These are phyloP conservation scores for Drosophila flavopinicola DNA, from an alignment of 2,888 invertebrate genomes.

Conservation along the genomic window DNA sequence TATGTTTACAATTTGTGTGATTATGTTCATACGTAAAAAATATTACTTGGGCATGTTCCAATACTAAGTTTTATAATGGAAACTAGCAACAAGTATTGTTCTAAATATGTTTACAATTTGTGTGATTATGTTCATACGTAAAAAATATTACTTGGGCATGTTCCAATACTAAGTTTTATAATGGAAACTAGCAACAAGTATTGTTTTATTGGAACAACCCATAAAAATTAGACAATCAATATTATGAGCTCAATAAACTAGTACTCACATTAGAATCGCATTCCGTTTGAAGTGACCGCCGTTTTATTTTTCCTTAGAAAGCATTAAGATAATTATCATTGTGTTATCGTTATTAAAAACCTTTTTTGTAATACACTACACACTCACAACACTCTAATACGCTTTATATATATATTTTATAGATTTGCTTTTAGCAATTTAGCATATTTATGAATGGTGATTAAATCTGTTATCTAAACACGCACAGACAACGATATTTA, in stretches of 20 bases:
- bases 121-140: too few relatives aligned
- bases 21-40: constrained; percentile 7
- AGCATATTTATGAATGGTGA: constrained; percentile 5
- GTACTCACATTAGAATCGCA: constrained; percentile 57
- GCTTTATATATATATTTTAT: constrained; percentile 1
- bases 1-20: constrained; percentile 3
- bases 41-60: constrained; percentile 5
- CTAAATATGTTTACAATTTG: too few relatives aligned
- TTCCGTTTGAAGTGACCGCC: constrained; percentile 22
- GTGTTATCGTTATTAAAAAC: constrained; percentile 6
- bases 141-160: too few relatives aligned
- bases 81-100: too few relatives aligned
- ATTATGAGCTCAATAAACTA: not conserved
- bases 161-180: too few relatives aligned
- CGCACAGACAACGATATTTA: constrained; percentile 14
- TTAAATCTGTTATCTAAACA: constrained; percentile 20
- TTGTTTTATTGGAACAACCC: constrained; percentile 6
- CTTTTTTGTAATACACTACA: constrained; percentile 10
- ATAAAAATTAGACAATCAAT: too few relatives aligned
- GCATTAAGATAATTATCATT: constrained; percentile 10
- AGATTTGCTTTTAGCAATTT: constrained; percentile 8
- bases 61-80: too few relatives aligned
- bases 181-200: too few relatives aligned
- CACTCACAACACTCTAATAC: constrained; percentile 17
- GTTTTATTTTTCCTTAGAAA: constrained; percentile 14